Conservation (phyloP, 2,888 invertebrate species). For the Drosophila mimetica region DNA sequence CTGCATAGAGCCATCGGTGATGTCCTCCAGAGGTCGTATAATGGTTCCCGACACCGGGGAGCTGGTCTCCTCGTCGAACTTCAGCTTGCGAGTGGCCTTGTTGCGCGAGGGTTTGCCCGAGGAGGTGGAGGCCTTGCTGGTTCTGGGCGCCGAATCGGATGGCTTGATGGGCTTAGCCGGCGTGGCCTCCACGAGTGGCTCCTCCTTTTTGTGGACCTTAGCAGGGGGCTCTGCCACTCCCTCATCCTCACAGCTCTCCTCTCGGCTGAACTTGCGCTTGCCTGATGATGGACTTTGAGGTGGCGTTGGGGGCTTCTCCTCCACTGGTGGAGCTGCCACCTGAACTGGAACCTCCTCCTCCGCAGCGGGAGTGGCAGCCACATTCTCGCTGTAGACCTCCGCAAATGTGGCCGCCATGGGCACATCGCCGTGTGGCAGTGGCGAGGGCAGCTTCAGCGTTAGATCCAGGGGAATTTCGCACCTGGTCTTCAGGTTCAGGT, state of each 20-base stretch:
- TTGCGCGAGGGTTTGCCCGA: conserved; percentile 83
- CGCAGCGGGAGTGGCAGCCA: neutral
- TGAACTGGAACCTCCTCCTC: neutral
- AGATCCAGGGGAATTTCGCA: conserved; percentile 88
- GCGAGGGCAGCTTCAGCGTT: conserved; percentile 87
- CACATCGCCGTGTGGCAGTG: conserved; percentile 65
- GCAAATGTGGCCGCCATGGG: conserved; percentile 76
- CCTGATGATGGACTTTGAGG: conserved; percentile 88
- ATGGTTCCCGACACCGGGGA: conserved; percentile 98
- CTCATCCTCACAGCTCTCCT: conserved; percentile 12
- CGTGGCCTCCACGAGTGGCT: conserved; percentile 55
- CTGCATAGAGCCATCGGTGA: conserved; percentile 91
- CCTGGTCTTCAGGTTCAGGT: conserved; percentile 82
- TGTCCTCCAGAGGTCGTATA: conserved; percentile 92
- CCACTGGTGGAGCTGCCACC: neutral
- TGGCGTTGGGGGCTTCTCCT: conserved; percentile 87
- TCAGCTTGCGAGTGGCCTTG: conserved; percentile 90
- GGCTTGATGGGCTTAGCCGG: conserved; percentile 80
- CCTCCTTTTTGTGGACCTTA: conserved; percentile 28
- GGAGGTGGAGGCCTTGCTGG: conserved; percentile 72
- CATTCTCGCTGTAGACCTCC: conserved; percentile 74
- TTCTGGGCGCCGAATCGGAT: conserved; percentile 77
- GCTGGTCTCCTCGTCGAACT: conserved; percentile 96
- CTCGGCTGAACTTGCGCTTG: conserved; percentile 52
- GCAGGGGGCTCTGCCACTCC: conserved; percentile 1